phyloP scores from a whole-genome alignment of 1,140 invertebrate species.

The Neotoxoptera formosana region DNA sequence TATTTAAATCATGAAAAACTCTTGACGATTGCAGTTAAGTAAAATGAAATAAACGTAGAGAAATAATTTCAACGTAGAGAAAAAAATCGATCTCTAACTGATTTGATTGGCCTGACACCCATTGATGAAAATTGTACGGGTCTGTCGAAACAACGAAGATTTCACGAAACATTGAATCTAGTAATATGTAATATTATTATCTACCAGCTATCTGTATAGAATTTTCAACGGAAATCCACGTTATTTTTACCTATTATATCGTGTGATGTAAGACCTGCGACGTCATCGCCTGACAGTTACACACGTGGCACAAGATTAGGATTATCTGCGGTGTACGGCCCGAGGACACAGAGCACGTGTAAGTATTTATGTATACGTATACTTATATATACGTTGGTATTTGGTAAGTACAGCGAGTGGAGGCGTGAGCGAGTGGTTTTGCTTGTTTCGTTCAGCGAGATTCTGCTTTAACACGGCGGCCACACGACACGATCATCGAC shows the following conservation, averaged over 20 bases:
- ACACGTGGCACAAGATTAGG: background rate
- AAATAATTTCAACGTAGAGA: accelerated
- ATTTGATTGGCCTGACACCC: background rate
- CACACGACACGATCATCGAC: background rate
- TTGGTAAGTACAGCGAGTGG: background rate
- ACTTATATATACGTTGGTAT: background rate
- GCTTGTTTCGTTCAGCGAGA: background rate
- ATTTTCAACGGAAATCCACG: background rate
- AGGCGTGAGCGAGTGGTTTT: background rate
- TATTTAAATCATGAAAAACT: background rate
- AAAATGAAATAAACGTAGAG: accelerated
- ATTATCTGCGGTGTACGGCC: background rate
- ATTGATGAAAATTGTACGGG: no score
- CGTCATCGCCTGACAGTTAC: background rate
- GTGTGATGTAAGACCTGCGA: background rate
- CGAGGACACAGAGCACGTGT: background rate
- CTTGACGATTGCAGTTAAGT: background rate
- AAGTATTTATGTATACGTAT: background rate
- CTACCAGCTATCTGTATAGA: background rate
- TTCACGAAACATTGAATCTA: no score
- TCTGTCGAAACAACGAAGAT: no score
- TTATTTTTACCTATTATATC: background rate
- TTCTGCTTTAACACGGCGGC: background rate
- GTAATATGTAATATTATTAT: no score
- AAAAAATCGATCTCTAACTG: background rate